Percentiles rank a stretch among this genome's conserved stretches.
These are phyloP conservation scores for Microplitis manilae DNA, from an alignment of 2,888 invertebrate genomes.

Conservation along the genomic window DNA sequence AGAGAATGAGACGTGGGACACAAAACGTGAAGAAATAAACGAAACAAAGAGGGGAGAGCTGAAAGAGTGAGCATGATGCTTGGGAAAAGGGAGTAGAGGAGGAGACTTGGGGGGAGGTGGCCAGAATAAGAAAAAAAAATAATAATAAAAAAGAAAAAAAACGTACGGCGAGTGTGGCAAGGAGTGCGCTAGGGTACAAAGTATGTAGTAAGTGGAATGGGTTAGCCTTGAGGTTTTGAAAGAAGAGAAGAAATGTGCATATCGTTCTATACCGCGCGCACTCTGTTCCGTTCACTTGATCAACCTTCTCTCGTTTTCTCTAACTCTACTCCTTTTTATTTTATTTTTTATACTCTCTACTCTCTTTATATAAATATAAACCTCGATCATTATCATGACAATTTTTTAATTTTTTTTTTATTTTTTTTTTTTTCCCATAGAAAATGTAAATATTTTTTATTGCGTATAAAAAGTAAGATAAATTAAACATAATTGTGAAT, in stretches of 20 bases:
- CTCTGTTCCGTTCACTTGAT: conserved; percentile 49
- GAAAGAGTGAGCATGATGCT: conserved; percentile 6
- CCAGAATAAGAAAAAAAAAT: conserved; percentile 13
- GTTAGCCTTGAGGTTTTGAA: conserved; percentile 56
- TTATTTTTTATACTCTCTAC: too few species aligned
- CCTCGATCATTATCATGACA: background rate
- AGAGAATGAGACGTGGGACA: conserved; percentile 41
- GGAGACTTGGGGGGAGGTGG: conserved; percentile 39
- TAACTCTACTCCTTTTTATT: conserved; percentile 5
- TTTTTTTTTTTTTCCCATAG: background rate
- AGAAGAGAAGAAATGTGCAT: conserved; percentile 51
- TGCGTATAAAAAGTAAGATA: background rate
- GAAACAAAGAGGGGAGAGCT: conserved; percentile 35
- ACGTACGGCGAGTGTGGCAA: conserved; percentile 33
- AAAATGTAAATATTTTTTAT: background rate
- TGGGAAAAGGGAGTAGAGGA: conserved; percentile 42
- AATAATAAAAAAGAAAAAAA: conserved; percentile 24
- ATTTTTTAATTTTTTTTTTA: background rate
- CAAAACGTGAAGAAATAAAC: conserved; percentile 40
- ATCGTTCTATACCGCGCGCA: conserved; percentile 37
- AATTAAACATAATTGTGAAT: conserved; percentile 26
- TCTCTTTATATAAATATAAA: too few species aligned
- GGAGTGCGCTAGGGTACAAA: conserved; percentile 50
- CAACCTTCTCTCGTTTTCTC: conserved; percentile 21
- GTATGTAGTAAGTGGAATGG: conserved; percentile 52